phyloP scores from a whole-genome alignment of 64 coral and sea anemone genomes.

The Pocillopora verrucosa region DNA sequence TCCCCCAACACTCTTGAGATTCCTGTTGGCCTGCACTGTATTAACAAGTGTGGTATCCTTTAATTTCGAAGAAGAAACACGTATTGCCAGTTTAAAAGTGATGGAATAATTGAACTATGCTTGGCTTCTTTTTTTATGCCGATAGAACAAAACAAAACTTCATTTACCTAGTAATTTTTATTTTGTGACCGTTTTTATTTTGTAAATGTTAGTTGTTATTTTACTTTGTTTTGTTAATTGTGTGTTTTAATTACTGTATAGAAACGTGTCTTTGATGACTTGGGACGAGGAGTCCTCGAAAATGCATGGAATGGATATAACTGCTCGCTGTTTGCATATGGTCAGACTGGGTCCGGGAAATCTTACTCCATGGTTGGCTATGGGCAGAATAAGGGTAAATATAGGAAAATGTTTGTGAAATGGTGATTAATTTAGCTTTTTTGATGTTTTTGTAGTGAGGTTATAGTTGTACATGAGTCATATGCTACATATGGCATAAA shows the following conservation, averaged over 20 bases:
- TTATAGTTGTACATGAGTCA: neutral
- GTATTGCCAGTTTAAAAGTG: too few species aligned
- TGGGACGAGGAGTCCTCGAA: constrained; percentile 73
- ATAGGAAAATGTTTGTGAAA: neutral
- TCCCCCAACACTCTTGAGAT: too few species aligned
- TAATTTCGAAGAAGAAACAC: too few species aligned
- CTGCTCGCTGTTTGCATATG: constrained; percentile 96
- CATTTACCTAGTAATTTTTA: too few species aligned
- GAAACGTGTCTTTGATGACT: constrained; percentile 84
- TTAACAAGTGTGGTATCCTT: too few species aligned
- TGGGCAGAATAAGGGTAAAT: constrained; percentile 82
- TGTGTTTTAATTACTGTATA: neutral
- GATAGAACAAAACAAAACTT: too few species aligned
- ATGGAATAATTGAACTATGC: too few species aligned
- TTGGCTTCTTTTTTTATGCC: too few species aligned
- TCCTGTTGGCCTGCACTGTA: too few species aligned
- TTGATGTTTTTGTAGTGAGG: too few species aligned
- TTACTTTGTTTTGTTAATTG: neutral
- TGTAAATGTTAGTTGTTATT: neutral
- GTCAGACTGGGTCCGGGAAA: constrained; percentile 93
- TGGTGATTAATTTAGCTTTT: too few species aligned
- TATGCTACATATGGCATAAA: neutral
- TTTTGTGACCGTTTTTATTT: neutral
- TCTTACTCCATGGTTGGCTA: constrained; percentile 97
- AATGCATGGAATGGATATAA: constrained; percentile 97